Base-by-base conservation (phyloP, 2,888 invertebrate species). In the Apodemia mormo region DNA sequence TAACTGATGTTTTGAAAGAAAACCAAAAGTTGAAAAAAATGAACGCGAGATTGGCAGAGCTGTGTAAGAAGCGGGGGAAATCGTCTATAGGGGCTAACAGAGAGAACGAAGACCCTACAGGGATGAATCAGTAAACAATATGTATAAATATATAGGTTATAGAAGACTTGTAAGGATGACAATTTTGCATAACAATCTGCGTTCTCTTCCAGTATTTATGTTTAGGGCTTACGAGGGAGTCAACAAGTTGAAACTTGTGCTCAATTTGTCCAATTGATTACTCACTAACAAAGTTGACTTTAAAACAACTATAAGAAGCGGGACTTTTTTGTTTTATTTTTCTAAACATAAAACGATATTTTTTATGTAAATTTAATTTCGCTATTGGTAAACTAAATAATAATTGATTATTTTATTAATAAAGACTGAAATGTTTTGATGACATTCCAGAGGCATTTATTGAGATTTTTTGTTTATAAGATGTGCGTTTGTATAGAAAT, bases 1-100 rank as follows among this genome's bases (percentile, higher is more conserved):
- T 93, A 65, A 85, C 89, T 0, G 91, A 93, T 70, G 86, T 90
- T n/a, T 85, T 93, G 84, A 89, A 87, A 74, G 92, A 90, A 78
- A 91, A 94, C 73, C 83, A 89, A 66, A 94, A 92, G 80, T 79
- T 94, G 14, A 94, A 94, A 79, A 93, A 87, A 72, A 87, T 92
- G 1, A 94, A 93, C 64, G 83, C 85, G 0, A 87, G 89, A 66
- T 82, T 94, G 67, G 85, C 93, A 29, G 83, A 81, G 5, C 79
- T 94, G 43, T 94, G 94, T 75, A 92, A 92, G 74, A 89, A 89
- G 72, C 86, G 94, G 65, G 86, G 86, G 45, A 89, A 90, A 74
- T 77, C 79, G 1, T 61, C 73, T 5, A 64, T 68, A 22, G 83
- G 85, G 14, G 78, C 82, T 0, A 87, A 90, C 73, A 79, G 84